These are phyloP conservation scores for Dryocosmus kuriphilus DNA, from an alignment of 2,888 invertebrate genomes.

Conservation along the genomic window DNA sequence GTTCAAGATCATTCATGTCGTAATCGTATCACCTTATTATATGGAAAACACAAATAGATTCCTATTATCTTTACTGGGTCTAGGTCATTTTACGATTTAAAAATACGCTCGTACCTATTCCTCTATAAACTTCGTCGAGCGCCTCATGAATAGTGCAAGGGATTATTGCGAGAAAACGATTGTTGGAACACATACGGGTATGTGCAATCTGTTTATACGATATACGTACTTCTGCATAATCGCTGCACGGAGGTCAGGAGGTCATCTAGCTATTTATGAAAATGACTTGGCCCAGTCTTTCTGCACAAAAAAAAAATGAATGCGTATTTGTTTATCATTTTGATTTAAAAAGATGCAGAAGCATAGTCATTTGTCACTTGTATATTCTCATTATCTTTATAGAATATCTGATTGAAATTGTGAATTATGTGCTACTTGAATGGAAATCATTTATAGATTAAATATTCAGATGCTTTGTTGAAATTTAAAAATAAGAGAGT, in stretches of 20 bases:
- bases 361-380: neutral
- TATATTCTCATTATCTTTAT: neutral
- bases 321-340: neutral
- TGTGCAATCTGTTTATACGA: neutral
- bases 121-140: neutral
- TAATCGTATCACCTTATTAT: conserved; percentile 13
- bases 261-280: neutral
- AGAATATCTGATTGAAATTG: neutral
- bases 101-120: neutral
- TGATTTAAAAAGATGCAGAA: neutral
- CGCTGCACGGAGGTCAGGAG: neutral
- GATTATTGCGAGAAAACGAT: conserved; percentile 12
- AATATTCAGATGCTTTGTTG: neutral
- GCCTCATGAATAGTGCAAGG: conserved; percentile 21
- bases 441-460: neutral
- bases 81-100: neutral
- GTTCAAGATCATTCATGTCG: conserved; percentile 6
- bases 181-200: neutral
- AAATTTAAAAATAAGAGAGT: conserved; percentile 7
- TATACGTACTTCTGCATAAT: conserved; percentile 3
- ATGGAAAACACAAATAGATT: neutral
- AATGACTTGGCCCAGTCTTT: neutral
- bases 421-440: neutral
- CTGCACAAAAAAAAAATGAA: neutral
- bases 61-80: neutral